These are phyloP conservation scores for Icerya purchasi DNA, from an alignment of 2,888 invertebrate genomes.

Conservation along the genomic window DNA sequence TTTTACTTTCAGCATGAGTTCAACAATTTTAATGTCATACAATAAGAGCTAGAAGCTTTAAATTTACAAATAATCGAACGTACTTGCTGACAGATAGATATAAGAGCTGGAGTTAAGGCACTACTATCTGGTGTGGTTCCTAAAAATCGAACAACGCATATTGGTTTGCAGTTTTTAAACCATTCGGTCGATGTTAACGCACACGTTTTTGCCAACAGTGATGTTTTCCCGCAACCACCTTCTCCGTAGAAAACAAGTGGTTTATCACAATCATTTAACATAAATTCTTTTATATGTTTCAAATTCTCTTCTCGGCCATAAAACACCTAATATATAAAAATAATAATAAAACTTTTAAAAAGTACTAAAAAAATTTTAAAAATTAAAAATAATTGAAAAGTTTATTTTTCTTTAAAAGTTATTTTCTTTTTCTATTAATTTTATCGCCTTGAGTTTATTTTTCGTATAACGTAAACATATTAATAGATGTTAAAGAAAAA, in stretches of 20 bases:
- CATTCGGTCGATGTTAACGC: constrained; percentile 51
- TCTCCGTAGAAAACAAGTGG: constrained; percentile 83
- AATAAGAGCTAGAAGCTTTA: neutral
- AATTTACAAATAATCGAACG: constrained; percentile 14
- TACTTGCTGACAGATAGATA: constrained; percentile 87
- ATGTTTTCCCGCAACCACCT: constrained; percentile 95
- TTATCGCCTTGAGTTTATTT: too few relatives aligned
- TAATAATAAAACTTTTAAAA: too few relatives aligned
- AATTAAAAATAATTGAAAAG: too few relatives aligned
- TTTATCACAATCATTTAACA: constrained; percentile 63
- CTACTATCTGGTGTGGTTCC: constrained; percentile 96
- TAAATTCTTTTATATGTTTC: constrained; percentile 54
- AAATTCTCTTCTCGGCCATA: constrained; percentile 78
- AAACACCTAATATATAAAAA: too few relatives aligned
- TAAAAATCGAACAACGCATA: constrained; percentile 74
- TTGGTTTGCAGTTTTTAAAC: constrained; percentile 44
- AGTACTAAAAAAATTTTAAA: too few relatives aligned
- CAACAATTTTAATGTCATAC: neutral
- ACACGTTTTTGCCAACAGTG: constrained; percentile 77
- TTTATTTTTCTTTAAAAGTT: too few relatives aligned
- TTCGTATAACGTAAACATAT: too few relatives aligned
- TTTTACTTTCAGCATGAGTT: too few relatives aligned
- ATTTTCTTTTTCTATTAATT: too few relatives aligned
- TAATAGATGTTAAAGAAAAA: too few relatives aligned
- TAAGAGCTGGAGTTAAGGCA: constrained; percentile 76